phyloP scores from a whole-genome alignment of 2,888 invertebrate genomes.

The Tuta absoluta region DNA sequence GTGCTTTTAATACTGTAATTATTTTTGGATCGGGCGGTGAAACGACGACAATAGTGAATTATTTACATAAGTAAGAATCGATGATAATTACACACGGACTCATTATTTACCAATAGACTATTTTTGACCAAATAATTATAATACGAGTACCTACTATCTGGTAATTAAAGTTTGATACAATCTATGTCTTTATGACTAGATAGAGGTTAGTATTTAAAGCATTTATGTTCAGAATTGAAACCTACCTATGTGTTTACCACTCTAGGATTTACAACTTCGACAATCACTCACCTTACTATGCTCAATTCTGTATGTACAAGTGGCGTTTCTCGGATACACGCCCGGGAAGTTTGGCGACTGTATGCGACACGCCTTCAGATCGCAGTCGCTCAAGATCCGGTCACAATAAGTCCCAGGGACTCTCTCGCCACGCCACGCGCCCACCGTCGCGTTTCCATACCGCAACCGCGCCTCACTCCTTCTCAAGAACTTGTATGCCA shows the following conservation, averaged over 20 bases:
- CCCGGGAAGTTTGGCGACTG: constrained; percentile 96
- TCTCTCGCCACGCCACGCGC: constrained; percentile 88
- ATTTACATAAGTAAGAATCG: not conserved
- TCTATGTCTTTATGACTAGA: too few relatives aligned
- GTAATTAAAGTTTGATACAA: too few relatives aligned
- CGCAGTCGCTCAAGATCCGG: constrained; percentile 89
- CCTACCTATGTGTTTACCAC: not conserved
- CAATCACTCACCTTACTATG: constrained; percentile 73
- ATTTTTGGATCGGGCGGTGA: not conserved
- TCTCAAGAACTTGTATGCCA: constrained; percentile 91
- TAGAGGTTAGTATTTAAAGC: too few relatives aligned
- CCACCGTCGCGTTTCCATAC: constrained; percentile 87
- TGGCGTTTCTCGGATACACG: constrained; percentile 92
- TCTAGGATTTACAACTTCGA: not conserved
- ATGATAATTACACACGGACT: not conserved
- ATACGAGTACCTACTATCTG: too few relatives aligned
- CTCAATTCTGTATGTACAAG: constrained; percentile 88
- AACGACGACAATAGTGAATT: not conserved
- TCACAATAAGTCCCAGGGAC: constrained; percentile 90
- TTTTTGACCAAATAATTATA: not conserved
- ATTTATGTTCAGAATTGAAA: not conserved
- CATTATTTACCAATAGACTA: not conserved
- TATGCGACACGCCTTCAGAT: constrained; percentile 85
- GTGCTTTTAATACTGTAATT: not conserved
- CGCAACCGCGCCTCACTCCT: constrained; percentile 88